Conservation (phyloP, 2,888 invertebrate genomes). For the Unio pictorum region DNA sequence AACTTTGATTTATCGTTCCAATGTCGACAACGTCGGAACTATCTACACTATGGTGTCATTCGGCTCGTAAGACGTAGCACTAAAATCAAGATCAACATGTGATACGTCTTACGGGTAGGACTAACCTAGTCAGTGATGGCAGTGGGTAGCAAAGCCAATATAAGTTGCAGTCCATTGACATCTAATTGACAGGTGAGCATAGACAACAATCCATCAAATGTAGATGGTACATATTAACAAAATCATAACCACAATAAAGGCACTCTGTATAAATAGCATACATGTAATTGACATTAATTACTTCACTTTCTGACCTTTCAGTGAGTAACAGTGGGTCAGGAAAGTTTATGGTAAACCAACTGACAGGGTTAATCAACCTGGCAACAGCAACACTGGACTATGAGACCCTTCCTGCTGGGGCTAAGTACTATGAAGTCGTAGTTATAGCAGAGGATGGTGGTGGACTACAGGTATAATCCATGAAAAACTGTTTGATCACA, state of each 20-base stretch:
- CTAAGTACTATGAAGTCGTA: conserved; percentile 40
- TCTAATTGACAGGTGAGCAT: too few species aligned
- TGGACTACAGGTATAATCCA: conserved; percentile 19
- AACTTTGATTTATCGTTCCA: too few species aligned
- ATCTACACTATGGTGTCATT: too few species aligned
- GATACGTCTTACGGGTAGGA: too few species aligned
- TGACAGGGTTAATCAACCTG: conserved; percentile 44
- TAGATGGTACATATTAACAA: too few species aligned
- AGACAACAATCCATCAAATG: too few species aligned
- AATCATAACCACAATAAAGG: neutral
- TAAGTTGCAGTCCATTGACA: too few species aligned
- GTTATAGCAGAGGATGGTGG: conserved; percentile 54
- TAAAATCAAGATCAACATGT: too few species aligned
- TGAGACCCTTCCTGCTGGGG: conserved; percentile 21
- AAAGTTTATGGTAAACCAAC: conserved; percentile 50
- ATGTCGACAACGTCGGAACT: too few species aligned
- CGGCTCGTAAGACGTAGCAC: too few species aligned
- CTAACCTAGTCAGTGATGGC: too few species aligned
- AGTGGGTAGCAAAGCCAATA: too few species aligned
- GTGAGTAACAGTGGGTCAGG: conserved; percentile 46
- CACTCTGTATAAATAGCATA: neutral
- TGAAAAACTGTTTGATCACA: conserved; percentile 3
- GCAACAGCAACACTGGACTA: conserved; percentile 34
- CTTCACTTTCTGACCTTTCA: conserved; percentile 17
- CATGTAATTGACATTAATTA: neutral